Evolutionary conservation across 2,888 invertebrate species (phyloP).

Genomic region (Gymnoscelis rufifasciata): DNA sequence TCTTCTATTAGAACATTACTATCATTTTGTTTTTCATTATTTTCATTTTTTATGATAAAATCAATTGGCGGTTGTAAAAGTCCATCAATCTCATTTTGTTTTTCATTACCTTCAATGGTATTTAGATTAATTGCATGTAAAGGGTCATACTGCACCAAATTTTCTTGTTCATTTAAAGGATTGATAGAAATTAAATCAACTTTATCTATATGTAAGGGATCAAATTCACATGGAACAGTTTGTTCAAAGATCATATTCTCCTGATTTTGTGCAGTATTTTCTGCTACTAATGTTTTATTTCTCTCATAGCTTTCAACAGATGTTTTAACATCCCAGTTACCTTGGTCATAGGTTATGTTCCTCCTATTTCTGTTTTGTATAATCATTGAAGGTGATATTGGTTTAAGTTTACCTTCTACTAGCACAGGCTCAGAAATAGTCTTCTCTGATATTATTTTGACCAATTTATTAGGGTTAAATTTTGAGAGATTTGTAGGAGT

Average conservation of each 20-base stretch:
- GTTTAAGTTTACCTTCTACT: slow-evolving; percentile 42
- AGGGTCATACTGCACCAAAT: slow-evolving; percentile 1
- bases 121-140: not conserved
- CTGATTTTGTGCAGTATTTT: too few relatives aligned
- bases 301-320: not conserved
- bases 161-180: not conserved
- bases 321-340: slow-evolving; percentile 5
- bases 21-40: slow-evolving; percentile 2
- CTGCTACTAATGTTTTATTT: not conserved
- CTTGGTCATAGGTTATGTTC: slow-evolving; percentile 1
- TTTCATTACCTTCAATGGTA: slow-evolving; percentile 4
- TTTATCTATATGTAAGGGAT: not conserved
- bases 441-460: slow-evolving; percentile 60
- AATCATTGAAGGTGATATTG: slow-evolving; percentile 46
- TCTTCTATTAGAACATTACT: not conserved
- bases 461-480: slow-evolving; percentile 25
- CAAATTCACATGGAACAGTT: slow-evolving; percentile 13
- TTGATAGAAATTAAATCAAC: not conserved
- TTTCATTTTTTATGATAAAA: too few relatives aligned
- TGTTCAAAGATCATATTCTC: not conserved
- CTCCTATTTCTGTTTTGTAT: slow-evolving; percentile 32
- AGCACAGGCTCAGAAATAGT: slow-evolving; percentile 46
- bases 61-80: not conserved
- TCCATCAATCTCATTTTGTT: not conserved
- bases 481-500: not conserved